Evolutionary conservation across 1,140 invertebrate species (phyloP), one percentile per base, ranked within the genome.

Genomic region (Pemphigus obesinymphae): DNA sequence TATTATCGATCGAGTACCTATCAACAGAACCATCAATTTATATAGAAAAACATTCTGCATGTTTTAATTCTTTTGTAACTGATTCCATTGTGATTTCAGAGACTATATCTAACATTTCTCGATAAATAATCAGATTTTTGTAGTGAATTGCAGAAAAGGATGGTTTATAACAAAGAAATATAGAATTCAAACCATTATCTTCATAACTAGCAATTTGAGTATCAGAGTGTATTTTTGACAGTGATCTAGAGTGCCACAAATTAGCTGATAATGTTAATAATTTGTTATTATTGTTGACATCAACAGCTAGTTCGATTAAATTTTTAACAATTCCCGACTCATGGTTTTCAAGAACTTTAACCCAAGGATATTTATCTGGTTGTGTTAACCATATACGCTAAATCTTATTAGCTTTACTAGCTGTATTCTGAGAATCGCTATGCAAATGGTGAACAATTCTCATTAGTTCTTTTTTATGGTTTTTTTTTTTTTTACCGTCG

Each of bases 21-120:
- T n/a, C n/a, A n/a, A n/a, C n/a, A n/a, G n/a, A n/a, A n/a, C n/a
- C n/a, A n/a, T n/a, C n/a, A n/a, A n/a, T n/a, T n/a, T n/a, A n/a
- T n/a, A n/a, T n/a, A n/a, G n/a, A n/a, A n/a, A n/a, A 61, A 82
- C 80, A 82, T 45, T 82, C 80, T 3, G 80, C 31, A 45, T 68
- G 7, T 73, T 73, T 31, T 20, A 73, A 45, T 29, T 68, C 23
- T 26, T 37, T 34, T 50, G 37, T 26, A 31, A 80, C 23, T 0
- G 34, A 34, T 37, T 80, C 76, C 76, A 80, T 80, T 5, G 15
- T 34, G 15, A 63, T 37, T 63, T 63, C 61, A 82, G 53, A 37
- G 45, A 40, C 43, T n/a, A 3, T 48, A 26, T 26, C 29, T 82
- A 68, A 10, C n/a, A n/a, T n/a, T n/a, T n/a, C n/a, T n/a, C n/a